Conservation (phyloP, 2,797 vertebrate genomes). For the Hippopotamyrus pictus region DNA sequence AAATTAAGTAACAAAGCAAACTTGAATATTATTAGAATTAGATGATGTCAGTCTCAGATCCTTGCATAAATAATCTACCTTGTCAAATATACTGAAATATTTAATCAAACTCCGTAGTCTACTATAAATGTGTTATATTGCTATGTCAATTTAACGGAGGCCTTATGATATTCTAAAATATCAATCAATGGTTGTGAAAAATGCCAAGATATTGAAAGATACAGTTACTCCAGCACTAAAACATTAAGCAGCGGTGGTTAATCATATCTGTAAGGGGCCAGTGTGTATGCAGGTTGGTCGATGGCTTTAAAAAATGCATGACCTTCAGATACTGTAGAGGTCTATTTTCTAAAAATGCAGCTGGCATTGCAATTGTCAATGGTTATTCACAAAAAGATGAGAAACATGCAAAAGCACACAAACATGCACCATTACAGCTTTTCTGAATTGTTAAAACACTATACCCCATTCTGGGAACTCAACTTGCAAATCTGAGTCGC, state of each 20-base stretch:
- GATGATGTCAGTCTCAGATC: background rate
- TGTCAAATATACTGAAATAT: background rate
- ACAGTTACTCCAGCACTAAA: slow-evolving; percentile 54
- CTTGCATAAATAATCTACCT: background rate
- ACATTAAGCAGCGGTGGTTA: slow-evolving; percentile 39
- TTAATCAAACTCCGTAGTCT: slow-evolving; percentile 37
- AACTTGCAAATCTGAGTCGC: background rate
- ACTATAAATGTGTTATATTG: slow-evolving; percentile 33
- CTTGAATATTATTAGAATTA: background rate
- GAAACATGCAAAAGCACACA: background rate
- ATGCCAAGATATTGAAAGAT: slow-evolving; percentile 59
- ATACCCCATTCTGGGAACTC: background rate
- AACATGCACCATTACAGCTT: background rate
- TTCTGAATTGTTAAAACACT: background rate
- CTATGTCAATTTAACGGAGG: slow-evolving; percentile 40
- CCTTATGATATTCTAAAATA: slow-evolving; percentile 40
- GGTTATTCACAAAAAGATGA: background rate
- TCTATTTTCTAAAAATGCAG: slow-evolving; percentile 59
- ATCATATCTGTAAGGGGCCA: background rate
- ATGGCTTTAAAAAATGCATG: slow-evolving; percentile 40
- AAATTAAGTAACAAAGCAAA: background rate
- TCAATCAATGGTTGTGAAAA: slow-evolving; percentile 49
- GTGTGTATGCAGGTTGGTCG: background rate
- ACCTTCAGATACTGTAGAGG: slow-evolving; percentile 56
- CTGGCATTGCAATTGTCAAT: slow-evolving; percentile 33